Evolutionary conservation across 2,797 vertebrate species (phyloP), one percentile per base, ranked within the genome.

Genomic region (Danio kyathit): DNA sequence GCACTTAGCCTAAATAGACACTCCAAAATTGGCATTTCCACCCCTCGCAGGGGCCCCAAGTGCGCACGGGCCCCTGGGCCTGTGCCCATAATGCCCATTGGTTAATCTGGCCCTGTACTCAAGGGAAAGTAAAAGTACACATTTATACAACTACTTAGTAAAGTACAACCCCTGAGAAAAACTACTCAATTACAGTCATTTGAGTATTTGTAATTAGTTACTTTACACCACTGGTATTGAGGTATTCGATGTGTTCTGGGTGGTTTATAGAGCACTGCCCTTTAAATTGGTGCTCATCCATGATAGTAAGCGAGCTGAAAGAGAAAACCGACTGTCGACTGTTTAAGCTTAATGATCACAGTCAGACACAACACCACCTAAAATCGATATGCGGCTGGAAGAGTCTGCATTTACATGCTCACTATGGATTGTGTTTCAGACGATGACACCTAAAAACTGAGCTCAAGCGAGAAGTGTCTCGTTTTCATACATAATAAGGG

Each of bases 401-500:
- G 59, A 40, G 59, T 60, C 6, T 61, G 29, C 29, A 16, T 9
- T 38, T 12, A 14, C 19, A 48, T 14, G 64, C 19, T 67, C 48
- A 66, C 7, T 49, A 49, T 29, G 46, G 19, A 49, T 4, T n/a
- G 14, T 40, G 49, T 41, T 40, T 70, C 29, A 0, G 38, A 41
- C 74, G 29, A 46, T 21, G 52, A n/a, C 13, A 54, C 51, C 46
- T 57, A 29, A 40, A 76, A n/a, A 76, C 29, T 9, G 4, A 65
- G n/a, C 48, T 64, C 0, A 6, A n/a, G 21, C 16, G 7, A 59
- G 16, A 71, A 11, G 17, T 10, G 51, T 44, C 29, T 29, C 29
- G 1, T 29, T 29, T 29, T 29, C 29, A 29, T 29, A 10, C 44
- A 48, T 41, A 41, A 7, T 12, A 88, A 89, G 90, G 89, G 92